Evolutionary conservation across 2,888 invertebrate species (phyloP).

Genomic region (Horisme vitalbata): DNA sequence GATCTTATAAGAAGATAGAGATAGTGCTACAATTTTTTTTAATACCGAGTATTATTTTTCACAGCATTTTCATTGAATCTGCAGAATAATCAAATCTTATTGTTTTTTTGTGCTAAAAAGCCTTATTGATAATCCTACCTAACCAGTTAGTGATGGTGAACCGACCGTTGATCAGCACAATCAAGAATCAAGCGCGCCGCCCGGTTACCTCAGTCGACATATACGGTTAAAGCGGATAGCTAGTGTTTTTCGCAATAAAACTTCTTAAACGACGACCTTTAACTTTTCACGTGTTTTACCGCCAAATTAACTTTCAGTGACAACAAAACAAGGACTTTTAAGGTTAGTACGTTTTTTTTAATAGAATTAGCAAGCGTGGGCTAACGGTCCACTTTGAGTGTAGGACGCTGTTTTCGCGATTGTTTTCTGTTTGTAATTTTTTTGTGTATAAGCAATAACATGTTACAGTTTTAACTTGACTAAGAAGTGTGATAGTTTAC

Average conservation of each 20-base stretch:
- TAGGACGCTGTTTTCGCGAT: slow-evolving; percentile 26
- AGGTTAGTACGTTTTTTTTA: slow-evolving; percentile 29
- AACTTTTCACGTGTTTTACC: slow-evolving; percentile 24
- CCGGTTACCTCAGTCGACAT: slow-evolving; percentile 50
- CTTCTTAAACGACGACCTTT: slow-evolving; percentile 21
- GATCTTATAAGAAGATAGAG: too few relatives aligned
- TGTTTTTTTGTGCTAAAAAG: too few relatives aligned
- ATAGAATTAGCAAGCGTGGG: slow-evolving; percentile 27
- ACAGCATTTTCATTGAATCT: too few relatives aligned
- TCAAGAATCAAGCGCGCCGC: slow-evolving; percentile 34
- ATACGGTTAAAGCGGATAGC: slow-evolving; percentile 30
- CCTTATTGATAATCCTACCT: slow-evolving; percentile 14
- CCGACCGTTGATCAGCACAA: slow-evolving; percentile 40
- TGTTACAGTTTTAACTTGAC: too few relatives aligned
- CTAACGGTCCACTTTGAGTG: slow-evolving; percentile 25
- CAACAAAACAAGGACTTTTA: slow-evolving; percentile 23
- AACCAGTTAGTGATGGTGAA: slow-evolving; percentile 28
- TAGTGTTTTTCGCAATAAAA: slow-evolving; percentile 31
- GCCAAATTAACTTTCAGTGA: slow-evolving; percentile 23
- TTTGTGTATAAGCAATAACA: too few relatives aligned
- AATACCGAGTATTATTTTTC: too few relatives aligned
- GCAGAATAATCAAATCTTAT: too few relatives aligned
- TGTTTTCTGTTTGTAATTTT: slow-evolving; percentile 16
- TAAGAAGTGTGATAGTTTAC: too few relatives aligned
- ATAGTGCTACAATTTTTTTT: too few relatives aligned